Base-by-base conservation (phyloP, 2,888 invertebrate genomes). In the Pyralis farinalis region DNA sequence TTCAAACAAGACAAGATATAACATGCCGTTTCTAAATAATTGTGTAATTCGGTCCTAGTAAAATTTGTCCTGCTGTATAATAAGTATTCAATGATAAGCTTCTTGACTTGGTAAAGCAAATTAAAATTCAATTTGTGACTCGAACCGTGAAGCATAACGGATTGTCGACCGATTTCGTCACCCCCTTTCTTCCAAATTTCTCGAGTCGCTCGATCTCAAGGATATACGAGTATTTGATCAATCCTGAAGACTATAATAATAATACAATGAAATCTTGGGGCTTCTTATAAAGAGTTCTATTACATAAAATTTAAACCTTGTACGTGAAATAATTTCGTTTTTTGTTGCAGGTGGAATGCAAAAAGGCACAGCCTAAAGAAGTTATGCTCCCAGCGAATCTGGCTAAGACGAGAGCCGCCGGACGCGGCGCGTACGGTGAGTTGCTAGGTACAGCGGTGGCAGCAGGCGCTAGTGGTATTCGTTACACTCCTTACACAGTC, bases 291-390 rank as follows among this genome's bases (percentile, higher is more conserved):
- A 9, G 20, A 20, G 6, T 12, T 10, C 27, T 36, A 37, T 21
- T 20, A 54, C 51, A 44, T 46, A 38, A 32, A 38, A 36, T 16
- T 16, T 16, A 16, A 2, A 16, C 4, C 4, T 16, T 16, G 9
- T 33, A 38, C 33, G 34, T 39, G 37, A 35, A 41, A 30, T 32
- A 6, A 8, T 37, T 40, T 21, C 6, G 1, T 29, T 33, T 33
- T 31, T 83, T 78, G 75, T 86, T 86, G 30, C 91, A 99, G 98
- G 98, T 99, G 91, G 99, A 99, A 92, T 98, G 98, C 92, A 99
- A 99, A 94, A 99, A 99, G 91, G 99, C 99, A 77, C 99, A 99
- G 91, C 99, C 99, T 55, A 99, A 99, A 92, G 99, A 99, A 92
- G 99, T 99, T 72, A 99, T 99, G 99, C 94, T 99, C 78, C 99